Conservation (phyloP, 2,888 invertebrate species). For the Acronicta alni region DNA sequence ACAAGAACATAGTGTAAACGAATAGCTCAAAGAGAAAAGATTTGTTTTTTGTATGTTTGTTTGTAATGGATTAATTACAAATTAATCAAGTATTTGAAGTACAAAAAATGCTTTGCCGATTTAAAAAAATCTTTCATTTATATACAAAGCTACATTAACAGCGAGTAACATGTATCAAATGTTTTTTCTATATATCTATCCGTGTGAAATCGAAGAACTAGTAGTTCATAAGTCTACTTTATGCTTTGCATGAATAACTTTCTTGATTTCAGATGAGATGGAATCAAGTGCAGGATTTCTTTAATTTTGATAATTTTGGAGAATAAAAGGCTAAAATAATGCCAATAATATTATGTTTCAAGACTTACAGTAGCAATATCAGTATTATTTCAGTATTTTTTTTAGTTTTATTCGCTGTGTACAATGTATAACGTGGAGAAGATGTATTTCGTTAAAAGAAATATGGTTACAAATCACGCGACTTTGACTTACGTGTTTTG, state of each 20-base stretch:
- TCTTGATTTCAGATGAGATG: slow-evolving; percentile 13
- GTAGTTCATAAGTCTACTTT: neutral
- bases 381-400: slow-evolving; percentile 33
- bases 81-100: too few species aligned
- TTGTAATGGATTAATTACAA: too few species aligned
- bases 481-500: slow-evolving; percentile 44
- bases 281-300: neutral
- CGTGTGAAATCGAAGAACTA: too few species aligned
- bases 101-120: too few species aligned
- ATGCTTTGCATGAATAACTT: neutral
- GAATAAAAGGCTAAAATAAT: slow-evolving; percentile 3
- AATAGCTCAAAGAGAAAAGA: too few species aligned
- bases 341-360: slow-evolving; percentile 27
- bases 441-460: slow-evolving; percentile 44
- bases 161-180: too few species aligned
- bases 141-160: too few species aligned
- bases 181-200: too few species aligned
- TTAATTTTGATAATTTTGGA: neutral
- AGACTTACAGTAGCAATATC: slow-evolving; percentile 34
- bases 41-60: too few species aligned
- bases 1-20: neutral
- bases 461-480: slow-evolving; percentile 49
- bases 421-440: slow-evolving; percentile 44
- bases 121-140: too few species aligned
- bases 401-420: slow-evolving; percentile 37